Conservation (phyloP, 1,140 invertebrate genomes). For the Frieseomelitta varia region DNA sequence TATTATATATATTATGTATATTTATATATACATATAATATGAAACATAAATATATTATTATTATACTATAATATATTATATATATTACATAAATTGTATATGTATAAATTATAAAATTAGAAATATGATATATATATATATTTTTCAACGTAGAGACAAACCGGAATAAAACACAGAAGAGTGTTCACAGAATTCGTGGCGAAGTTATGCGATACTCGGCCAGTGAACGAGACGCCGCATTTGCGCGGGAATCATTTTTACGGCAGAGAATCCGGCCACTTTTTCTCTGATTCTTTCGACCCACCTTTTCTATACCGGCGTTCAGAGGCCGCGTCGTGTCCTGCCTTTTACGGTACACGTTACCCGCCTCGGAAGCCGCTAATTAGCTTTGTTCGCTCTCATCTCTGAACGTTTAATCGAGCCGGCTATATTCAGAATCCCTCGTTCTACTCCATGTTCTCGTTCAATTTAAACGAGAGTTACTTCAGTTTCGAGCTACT, state of each 20-base stretch:
- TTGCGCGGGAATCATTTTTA: slow-evolving; percentile 46
- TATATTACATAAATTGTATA: too few species aligned
- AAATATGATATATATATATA: too few species aligned
- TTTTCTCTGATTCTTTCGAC: slow-evolving; percentile 44
- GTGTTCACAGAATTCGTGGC: slow-evolving; percentile 16
- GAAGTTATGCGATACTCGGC: neutral
- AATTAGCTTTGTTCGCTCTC: slow-evolving; percentile 62
- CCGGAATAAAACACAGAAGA: neutral
- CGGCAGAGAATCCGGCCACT: slow-evolving; percentile 39
- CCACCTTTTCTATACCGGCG: slow-evolving; percentile 33
- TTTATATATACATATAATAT: too few species aligned
- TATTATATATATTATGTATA: too few species aligned
- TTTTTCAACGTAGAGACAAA: neutral
- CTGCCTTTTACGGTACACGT: slow-evolving; percentile 50
- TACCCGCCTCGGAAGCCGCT: slow-evolving; percentile 52
- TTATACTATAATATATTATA: too few species aligned
- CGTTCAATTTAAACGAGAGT: slow-evolving; percentile 12
- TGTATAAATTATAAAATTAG: too few species aligned
- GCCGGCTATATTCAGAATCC: slow-evolving; percentile 39
- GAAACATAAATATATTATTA: too few species aligned
- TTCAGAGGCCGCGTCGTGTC: slow-evolving; percentile 48
- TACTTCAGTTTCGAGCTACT: neutral
- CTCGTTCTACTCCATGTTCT: neutral
- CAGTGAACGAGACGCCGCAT: neutral
- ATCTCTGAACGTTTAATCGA: slow-evolving; percentile 59